A percentile compares a stretch with the other conserved stretches of the same genome.
These are phyloP conservation scores for Xenopus borealis DNA, from an alignment of 2,113 vertebrate species.

Conservation along the genomic window DNA sequence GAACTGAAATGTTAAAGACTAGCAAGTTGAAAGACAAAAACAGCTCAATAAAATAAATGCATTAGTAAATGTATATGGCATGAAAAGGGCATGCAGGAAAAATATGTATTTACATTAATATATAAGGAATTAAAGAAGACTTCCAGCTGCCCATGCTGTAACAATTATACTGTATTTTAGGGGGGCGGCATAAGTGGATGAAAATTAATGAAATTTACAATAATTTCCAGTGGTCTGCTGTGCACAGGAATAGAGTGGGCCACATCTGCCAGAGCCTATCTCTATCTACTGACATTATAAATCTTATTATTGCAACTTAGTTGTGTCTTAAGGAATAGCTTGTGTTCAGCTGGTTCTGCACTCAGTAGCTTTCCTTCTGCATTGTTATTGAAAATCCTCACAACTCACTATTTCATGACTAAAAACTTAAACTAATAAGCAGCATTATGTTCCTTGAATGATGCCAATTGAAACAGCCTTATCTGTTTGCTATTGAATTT, in stretches of 20 bases:
- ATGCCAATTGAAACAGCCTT: neutral
- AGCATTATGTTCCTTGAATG: slow-evolving; percentile 11
- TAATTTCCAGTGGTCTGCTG: slow-evolving; percentile 43
- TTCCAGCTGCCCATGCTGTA: too few relatives aligned
- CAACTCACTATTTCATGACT: slow-evolving; percentile 56
- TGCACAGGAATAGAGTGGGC: slow-evolving; percentile 48
- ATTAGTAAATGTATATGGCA: too few relatives aligned
- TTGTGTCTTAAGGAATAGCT: slow-evolving; percentile 65
- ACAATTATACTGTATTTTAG: too few relatives aligned
- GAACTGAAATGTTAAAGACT: too few relatives aligned
- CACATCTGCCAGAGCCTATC: slow-evolving; percentile 61
- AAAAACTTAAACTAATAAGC: slow-evolving; percentile 49
- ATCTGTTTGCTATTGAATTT: too few relatives aligned
- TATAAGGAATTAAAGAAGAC: too few relatives aligned
- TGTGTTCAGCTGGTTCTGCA: slow-evolving; percentile 64
- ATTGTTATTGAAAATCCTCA: slow-evolving; percentile 58
- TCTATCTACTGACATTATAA: slow-evolving; percentile 45
- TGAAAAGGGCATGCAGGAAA: too few relatives aligned
- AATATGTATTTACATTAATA: too few relatives aligned
- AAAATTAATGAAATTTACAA: too few relatives aligned
- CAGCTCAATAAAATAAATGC: too few relatives aligned
- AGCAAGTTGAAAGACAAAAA: too few relatives aligned
- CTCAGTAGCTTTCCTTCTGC: slow-evolving; percentile 61
- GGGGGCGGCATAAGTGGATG: too few relatives aligned
- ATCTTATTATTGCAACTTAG: slow-evolving; percentile 53